Percentiles rank a stretch among this genome's conserved stretches.
Conservation (phyloP, 64 coral and sea anemone species). For the Montipora foliosa region DNA sequence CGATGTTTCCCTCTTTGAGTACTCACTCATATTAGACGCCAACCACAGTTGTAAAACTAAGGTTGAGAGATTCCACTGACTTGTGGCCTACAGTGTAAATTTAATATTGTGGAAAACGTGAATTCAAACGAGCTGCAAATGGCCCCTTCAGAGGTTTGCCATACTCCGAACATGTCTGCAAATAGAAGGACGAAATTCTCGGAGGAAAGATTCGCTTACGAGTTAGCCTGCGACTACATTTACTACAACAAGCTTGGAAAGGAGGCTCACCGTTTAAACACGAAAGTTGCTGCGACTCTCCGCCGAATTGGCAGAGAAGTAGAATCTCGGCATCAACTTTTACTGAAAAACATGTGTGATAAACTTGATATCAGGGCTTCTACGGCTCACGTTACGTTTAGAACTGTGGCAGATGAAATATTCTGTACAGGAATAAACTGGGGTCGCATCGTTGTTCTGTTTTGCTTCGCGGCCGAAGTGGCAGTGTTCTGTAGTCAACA, state of each 20-base stretch:
- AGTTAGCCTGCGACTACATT: slow-evolving; percentile 78
- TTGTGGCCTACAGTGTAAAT: too few relatives aligned
- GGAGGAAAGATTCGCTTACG: slow-evolving; percentile 67
- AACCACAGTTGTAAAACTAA: too few relatives aligned
- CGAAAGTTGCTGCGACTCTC: slow-evolving; percentile 47
- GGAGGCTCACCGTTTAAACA: slow-evolving; percentile 17
- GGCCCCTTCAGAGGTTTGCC: slow-evolving; percentile 45
- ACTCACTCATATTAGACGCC: background rate
- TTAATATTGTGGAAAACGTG: background rate
- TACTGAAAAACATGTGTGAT: slow-evolving; percentile 88
- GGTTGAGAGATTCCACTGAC: too few relatives aligned
- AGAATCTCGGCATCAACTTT: slow-evolving; percentile 79
- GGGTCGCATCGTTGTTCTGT: slow-evolving; percentile 83
- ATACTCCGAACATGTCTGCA: background rate
- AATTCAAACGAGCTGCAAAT: background rate
- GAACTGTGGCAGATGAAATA: slow-evolving; percentile 86
- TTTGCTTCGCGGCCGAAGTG: slow-evolving; percentile 75
- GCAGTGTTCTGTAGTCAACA: slow-evolving; percentile 64
- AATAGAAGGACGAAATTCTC: slow-evolving; percentile 56
- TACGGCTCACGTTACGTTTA: slow-evolving; percentile 60
- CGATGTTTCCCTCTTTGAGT: too few relatives aligned
- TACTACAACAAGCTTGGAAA: slow-evolving; percentile 62
- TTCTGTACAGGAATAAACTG: slow-evolving; percentile 79
- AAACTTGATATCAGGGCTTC: slow-evolving; percentile 64
- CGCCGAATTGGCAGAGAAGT: slow-evolving; percentile 72